Percentiles rank a stretch among this genome's conserved stretches.
Conservation (phyloP, 2,888 invertebrate genomes). For the Stegana nigrithorax region DNA sequence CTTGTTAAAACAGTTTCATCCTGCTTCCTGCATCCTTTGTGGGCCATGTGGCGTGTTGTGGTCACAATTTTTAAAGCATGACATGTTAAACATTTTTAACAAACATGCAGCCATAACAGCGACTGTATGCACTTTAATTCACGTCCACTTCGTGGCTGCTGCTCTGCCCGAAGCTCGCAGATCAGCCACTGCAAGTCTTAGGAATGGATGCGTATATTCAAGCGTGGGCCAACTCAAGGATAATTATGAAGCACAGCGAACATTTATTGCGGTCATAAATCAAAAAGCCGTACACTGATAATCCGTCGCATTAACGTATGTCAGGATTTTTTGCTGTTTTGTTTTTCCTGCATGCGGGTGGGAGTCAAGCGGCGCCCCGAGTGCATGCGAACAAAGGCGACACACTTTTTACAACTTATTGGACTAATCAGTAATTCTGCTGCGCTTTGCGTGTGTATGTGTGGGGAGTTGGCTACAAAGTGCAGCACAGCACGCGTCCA, state of each 20-base stretch:
- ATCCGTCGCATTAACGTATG: conserved; percentile 43
- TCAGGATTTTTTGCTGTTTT: conserved; percentile 30
- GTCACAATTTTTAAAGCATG: too few species aligned
- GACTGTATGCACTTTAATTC: too few species aligned
- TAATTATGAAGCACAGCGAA: conserved; percentile 54
- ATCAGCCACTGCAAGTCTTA: conserved; percentile 19
- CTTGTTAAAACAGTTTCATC: too few species aligned
- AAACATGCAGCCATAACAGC: too few species aligned
- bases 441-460: conserved; percentile 16
- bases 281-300: conserved; percentile 60
- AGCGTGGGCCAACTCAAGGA: conserved; percentile 32
- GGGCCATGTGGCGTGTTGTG: too few species aligned
- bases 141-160: too few species aligned
- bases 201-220: conserved; percentile 27
- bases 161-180: too few species aligned
- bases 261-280: conserved; percentile 66
- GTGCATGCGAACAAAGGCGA: conserved; percentile 23
- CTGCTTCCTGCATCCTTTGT: too few species aligned
- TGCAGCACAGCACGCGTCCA: conserved; percentile 12
- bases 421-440: conserved; percentile 54
- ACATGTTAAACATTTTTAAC: too few species aligned
- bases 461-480: conserved; percentile 8
- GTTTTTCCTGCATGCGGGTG: too few species aligned
- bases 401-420: conserved; percentile 60
- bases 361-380: neutral